Evolutionary conservation across 2,113 vertebrate genomes (phyloP), one percentile per base, ranked within the genome.

Genomic region (Manacus vitellinus): DNA sequence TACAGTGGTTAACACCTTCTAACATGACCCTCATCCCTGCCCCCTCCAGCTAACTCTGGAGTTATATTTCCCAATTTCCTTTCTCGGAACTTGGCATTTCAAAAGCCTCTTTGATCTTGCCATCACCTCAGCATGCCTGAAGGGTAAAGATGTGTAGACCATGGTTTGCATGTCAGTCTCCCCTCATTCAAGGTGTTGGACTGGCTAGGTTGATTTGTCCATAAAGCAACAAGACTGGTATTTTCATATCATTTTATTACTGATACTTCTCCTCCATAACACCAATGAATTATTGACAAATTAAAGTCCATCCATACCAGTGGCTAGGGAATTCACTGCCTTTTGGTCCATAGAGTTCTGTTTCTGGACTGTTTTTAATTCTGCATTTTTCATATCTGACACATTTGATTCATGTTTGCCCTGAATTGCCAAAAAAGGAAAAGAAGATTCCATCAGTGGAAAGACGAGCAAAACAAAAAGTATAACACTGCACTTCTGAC

Each of bases 51-150:
- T 89, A 96, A 91, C 96, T 95, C 94, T 92, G 95, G 96, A 95
- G 96, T 97, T 97, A 91, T 95, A 94, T 95, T 97, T 96, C 96
- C 94, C 95, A 96, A 96, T 96, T 97, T 97, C 96, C 96, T 97
- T 96, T 97, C 95, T 91, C 83, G 91, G 96, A 94, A 94, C 95
- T 95, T 95, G 96, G 95, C 96, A 96, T 97, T 97, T 97, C 96
- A 96, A 96, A 97, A 97, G 96, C 90, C 70, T 77, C 96, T 96
- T 97, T 97, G 94, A 97, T 96, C 95, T 93, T 95, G 88, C 96
- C 96, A 96, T 95, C 95, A 96, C 92, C 92, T 96, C 95, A 0
- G 82, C 49, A 14, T 81, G 95, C 79, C 95, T 97, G 95, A 97
- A 91, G 95, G 76, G 83, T 94, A 93, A 96, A 96, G 96, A 96